These are phyloP conservation scores for Uromys caudimaculatus DNA, from an alignment of 2,797 vertebrate genomes.

Conservation along the genomic window DNA sequence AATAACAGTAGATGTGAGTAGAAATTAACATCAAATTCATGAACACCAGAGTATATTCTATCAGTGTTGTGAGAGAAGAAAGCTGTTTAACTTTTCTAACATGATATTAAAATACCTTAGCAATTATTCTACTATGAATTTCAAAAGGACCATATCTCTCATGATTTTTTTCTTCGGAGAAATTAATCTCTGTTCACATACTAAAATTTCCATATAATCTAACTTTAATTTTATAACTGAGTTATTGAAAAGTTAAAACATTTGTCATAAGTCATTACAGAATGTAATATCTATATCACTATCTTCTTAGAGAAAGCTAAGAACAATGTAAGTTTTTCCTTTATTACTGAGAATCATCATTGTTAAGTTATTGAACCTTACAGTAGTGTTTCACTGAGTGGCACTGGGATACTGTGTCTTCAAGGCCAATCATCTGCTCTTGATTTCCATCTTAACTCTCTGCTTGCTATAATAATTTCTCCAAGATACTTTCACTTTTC, in stretches of 20 bases:
- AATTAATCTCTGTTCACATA: slow-evolving; percentile 9
- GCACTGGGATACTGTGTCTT: not conserved
- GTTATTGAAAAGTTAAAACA: not conserved
- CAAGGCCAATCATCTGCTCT: not conserved
- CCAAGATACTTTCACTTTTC: slow-evolving; percentile 35
- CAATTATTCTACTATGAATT: slow-evolving; percentile 14
- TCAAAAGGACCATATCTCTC: not conserved
- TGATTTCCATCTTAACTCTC: not conserved
- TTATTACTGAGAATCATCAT: not conserved
- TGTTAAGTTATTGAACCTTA: not conserved
- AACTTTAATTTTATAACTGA: slow-evolving; percentile 41
- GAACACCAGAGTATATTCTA: not conserved
- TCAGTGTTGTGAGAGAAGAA: not conserved
- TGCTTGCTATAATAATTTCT: slow-evolving; percentile 34
- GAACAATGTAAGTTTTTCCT: not conserved
- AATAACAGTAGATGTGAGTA: slow-evolving; percentile 32
- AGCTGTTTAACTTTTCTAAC: slow-evolving; percentile 4
- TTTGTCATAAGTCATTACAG: slow-evolving; percentile 28
- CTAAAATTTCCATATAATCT: slow-evolving; percentile 12
- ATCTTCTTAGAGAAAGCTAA: not conserved
- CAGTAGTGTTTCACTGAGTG: too few species aligned
- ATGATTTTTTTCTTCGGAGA: slow-evolving; percentile 51
- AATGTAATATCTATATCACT: not conserved
- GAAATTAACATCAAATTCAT: slow-evolving; percentile 37
- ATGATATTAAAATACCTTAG: not conserved